Evolutionary conservation across 2,797 vertebrate genomes (phyloP).

Genomic region (Galago senegalensis): DNA sequence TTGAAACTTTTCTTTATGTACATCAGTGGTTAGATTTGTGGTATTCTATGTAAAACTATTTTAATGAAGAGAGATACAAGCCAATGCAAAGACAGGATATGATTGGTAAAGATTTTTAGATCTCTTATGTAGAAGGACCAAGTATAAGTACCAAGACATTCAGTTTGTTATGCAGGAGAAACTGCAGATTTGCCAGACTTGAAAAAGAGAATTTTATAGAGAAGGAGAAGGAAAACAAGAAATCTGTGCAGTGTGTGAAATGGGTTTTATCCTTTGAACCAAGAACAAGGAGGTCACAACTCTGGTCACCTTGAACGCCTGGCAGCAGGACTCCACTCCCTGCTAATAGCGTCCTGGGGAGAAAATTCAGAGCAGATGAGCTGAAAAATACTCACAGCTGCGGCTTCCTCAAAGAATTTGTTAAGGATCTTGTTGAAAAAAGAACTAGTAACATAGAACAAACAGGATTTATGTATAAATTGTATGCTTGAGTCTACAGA

Average conservation of each 20-base stretch:
- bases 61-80: background rate
- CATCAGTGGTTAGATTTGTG: background rate
- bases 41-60: background rate
- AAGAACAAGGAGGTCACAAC: background rate
- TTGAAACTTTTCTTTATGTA: conserved; percentile 22
- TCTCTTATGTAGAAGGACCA: background rate
- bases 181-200: background rate
- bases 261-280: background rate
- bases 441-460: background rate
- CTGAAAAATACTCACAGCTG: background rate
- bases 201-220: background rate
- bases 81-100: background rate
- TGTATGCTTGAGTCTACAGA: background rate
- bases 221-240: background rate
- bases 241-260: background rate
- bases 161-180: background rate
- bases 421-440: background rate
- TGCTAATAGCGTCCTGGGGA: background rate
- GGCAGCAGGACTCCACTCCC: background rate
- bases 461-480: background rate
- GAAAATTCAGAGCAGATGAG: background rate
- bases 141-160: background rate
- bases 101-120: background rate
- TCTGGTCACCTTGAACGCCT: background rate
- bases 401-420: background rate